phyloP scores from a whole-genome alignment of 2,113 vertebrate species.

The Fulica atra region DNA sequence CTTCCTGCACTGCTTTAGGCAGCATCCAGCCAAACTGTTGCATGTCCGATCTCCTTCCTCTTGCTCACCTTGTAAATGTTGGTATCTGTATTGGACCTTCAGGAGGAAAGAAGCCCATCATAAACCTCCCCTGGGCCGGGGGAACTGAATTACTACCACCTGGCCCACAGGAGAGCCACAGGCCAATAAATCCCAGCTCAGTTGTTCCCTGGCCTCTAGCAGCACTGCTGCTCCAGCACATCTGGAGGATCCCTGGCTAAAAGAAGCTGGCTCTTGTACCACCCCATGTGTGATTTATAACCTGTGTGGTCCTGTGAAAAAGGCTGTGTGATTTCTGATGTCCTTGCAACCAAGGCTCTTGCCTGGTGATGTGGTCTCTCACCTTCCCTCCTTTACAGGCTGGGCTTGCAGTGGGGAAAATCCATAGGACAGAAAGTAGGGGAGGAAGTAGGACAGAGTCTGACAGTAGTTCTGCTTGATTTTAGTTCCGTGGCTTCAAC shows the following conservation, averaged over 20 bases:
- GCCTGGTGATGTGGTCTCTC: background rate
- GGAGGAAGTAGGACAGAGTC: background rate
- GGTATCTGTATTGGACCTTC: background rate
- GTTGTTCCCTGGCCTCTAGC: background rate
- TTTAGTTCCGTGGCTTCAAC: background rate
- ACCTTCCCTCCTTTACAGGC: background rate
- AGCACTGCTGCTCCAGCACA: background rate
- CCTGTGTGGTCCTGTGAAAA: background rate
- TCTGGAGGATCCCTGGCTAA: background rate
- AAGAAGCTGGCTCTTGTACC: background rate
- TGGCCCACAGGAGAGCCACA: background rate
- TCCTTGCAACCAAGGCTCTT: background rate
- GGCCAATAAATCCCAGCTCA: background rate
- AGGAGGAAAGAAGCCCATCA: background rate
- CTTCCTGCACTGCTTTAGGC: background rate
- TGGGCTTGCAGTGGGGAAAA: background rate
- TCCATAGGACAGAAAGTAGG: background rate
- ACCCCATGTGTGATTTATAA: background rate
- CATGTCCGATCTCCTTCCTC: background rate
- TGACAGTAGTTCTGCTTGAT: background rate
- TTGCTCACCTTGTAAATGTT: background rate
- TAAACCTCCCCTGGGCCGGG: background rate
- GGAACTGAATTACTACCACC: background rate
- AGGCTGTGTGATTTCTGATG: background rate
- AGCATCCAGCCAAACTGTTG: background rate